phyloP scores from a whole-genome alignment of 2,888 invertebrate species.

The Emmelina monodactyla region DNA sequence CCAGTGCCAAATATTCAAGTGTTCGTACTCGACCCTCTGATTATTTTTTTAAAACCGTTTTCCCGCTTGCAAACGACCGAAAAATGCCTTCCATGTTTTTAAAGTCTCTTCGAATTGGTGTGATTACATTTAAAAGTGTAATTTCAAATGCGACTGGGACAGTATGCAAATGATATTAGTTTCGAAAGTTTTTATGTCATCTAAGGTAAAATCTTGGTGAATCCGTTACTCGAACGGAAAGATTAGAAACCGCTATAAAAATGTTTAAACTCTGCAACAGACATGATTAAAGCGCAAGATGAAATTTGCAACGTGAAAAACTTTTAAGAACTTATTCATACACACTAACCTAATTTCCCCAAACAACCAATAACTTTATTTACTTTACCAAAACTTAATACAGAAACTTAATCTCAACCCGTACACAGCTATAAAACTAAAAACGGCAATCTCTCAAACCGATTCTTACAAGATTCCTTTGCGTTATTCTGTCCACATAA shows the following conservation, averaged over 20 bases:
- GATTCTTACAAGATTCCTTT: conserved; percentile 60
- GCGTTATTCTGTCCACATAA: conserved; percentile 61
- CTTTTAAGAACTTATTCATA: too few relatives aligned
- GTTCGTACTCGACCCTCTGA: conserved; percentile 42
- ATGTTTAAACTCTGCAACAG: too few relatives aligned
- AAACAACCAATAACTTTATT: too few relatives aligned
- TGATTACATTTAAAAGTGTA: conserved; percentile 45
- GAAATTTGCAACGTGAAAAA: too few relatives aligned
- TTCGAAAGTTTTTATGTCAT: too few relatives aligned
- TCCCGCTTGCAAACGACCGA: conserved; percentile 39
- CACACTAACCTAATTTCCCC: too few relatives aligned
- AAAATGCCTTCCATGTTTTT: conserved; percentile 35
- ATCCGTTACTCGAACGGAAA: too few relatives aligned
- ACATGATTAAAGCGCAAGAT: too few relatives aligned
- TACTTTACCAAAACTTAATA: too few relatives aligned
- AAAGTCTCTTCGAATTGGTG: conserved; percentile 35
- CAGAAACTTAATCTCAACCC: too few relatives aligned
- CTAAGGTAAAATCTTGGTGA: conserved; percentile 11
- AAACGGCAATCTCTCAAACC: conserved; percentile 52
- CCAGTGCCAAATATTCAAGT: conserved; percentile 43
- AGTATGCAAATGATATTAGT: conserved; percentile 31
- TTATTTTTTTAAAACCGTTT: conserved; percentile 52
- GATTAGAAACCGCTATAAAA: too few relatives aligned
- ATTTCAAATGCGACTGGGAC: conserved; percentile 30
- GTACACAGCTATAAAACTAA: conserved; percentile 36